Conservation (phyloP, 2,888 invertebrate genomes). For the Conops quadrifasciatus region DNA sequence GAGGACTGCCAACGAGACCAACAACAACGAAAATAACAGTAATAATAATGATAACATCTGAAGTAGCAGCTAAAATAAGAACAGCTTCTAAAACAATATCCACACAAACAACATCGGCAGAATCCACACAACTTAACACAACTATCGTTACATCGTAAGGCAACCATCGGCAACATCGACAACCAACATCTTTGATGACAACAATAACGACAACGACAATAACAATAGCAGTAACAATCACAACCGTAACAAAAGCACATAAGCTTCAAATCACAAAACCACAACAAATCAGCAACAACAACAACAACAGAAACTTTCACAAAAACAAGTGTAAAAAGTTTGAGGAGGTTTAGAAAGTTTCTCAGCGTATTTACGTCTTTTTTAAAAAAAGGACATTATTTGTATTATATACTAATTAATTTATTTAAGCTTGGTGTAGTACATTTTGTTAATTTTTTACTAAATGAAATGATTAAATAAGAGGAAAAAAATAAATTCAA, state of each 20-base stretch:
- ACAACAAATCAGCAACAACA: background rate
- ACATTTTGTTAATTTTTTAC: too few species aligned
- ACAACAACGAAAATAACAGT: slow-evolving; percentile 2
- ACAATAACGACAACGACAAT: slow-evolving; percentile 22
- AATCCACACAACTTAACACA: slow-evolving; percentile 33
- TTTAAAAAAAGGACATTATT: too few species aligned
- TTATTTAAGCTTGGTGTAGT: too few species aligned
- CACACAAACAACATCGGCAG: slow-evolving; percentile 32
- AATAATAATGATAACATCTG: too few species aligned
- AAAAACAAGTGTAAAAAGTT: background rate
- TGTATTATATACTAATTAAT: too few species aligned
- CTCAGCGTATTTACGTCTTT: too few species aligned
- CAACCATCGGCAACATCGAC: background rate
- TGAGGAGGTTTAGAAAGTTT: background rate
- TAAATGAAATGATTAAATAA: too few species aligned
- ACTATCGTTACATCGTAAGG: slow-evolving; percentile 34
- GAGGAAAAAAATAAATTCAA: too few species aligned
- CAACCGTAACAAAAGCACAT: background rate
- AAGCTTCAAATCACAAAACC: background rate
- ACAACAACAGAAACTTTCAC: background rate
- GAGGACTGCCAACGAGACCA: slow-evolving; percentile 13
- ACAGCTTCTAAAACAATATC: too few species aligned
- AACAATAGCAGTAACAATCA: slow-evolving; percentile 13
- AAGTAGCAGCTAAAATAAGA: too few species aligned
- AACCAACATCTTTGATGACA: background rate